These are phyloP conservation scores for Lanius collurio DNA, from an alignment of 2,113 vertebrate genomes.

Conservation along the genomic window DNA sequence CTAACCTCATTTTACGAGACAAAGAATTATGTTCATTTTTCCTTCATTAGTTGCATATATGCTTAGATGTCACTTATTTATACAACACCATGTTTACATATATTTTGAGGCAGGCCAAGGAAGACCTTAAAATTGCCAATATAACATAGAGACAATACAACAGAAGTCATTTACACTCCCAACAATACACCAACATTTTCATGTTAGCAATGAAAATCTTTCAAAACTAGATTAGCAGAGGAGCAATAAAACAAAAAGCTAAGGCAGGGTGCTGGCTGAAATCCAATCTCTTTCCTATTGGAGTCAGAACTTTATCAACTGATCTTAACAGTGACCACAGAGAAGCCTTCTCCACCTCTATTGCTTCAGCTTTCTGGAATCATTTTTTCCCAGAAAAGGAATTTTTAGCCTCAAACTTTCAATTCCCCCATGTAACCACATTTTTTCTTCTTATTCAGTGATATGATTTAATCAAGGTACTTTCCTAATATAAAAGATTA, in stretches of 20 bases:
- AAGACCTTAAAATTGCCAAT: not conserved
- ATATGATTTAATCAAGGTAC: not conserved
- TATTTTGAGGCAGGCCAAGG: not conserved
- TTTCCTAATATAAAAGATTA: not conserved
- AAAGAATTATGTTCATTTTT: not conserved
- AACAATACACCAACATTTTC: not conserved
- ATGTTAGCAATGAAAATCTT: not conserved
- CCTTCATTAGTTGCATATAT: not conserved
- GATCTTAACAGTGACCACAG: not conserved
- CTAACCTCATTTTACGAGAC: not conserved
- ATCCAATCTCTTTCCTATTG: not conserved
- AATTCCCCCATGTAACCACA: not conserved
- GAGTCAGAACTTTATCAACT: slow-evolving; percentile 2
- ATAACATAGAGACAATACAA: not conserved
- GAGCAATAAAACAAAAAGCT: not conserved
- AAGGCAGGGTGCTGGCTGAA: not conserved
- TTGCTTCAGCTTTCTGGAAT: slow-evolving; percentile 23
- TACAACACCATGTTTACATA: not conserved
- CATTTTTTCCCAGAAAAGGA: not conserved
- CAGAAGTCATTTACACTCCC: not conserved
- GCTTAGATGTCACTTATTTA: not conserved
- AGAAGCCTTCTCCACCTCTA: not conserved
- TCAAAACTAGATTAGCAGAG: not conserved
- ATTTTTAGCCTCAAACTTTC: not conserved
- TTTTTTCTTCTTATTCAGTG: not conserved